Conservation (phyloP, 2,113 vertebrate species). For the Hippocampus zosterae region DNA sequence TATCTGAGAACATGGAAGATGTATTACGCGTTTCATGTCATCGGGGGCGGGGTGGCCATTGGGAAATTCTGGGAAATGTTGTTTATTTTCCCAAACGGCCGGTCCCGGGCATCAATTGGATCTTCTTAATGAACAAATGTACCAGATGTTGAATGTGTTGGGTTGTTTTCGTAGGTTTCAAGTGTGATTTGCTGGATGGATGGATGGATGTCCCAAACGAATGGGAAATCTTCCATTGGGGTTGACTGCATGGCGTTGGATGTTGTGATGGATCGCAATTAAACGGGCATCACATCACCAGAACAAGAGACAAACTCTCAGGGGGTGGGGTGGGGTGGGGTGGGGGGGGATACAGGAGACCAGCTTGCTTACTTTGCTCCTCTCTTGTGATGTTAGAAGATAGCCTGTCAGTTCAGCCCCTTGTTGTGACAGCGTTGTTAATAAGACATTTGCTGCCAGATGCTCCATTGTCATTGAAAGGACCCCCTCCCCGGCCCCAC, state of each 20-base stretch:
- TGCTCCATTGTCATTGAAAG: conserved; percentile 61
- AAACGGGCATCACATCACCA: neutral
- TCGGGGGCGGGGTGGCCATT: no score
- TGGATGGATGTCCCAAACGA: conserved; percentile 6
- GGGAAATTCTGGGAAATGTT: no score
- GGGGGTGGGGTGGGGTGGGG: no score
- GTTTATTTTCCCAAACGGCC: no score
- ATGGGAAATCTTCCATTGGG: conserved; percentile 1
- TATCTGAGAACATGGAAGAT: no score
- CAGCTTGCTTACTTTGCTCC: conserved; percentile 29
- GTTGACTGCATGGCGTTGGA: neutral
- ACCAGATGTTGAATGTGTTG: no score
- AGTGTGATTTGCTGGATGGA: neutral
- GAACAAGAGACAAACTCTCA: conserved; percentile 6
- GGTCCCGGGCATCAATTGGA: no score
- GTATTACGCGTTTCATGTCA: no score
- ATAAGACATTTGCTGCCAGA: conserved; percentile 48
- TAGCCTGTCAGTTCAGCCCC: conserved; percentile 39
- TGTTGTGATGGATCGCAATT: conserved; percentile 5
- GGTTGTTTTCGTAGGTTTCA: neutral
- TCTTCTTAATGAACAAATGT: no score
- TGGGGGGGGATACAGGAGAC: no score
- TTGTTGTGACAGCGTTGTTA: conserved; percentile 43
- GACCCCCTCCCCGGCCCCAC: conserved; percentile 19
- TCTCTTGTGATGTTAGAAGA: conserved; percentile 39